Conservation (phyloP, 2,888 invertebrate genomes). For the Pocota personata region DNA sequence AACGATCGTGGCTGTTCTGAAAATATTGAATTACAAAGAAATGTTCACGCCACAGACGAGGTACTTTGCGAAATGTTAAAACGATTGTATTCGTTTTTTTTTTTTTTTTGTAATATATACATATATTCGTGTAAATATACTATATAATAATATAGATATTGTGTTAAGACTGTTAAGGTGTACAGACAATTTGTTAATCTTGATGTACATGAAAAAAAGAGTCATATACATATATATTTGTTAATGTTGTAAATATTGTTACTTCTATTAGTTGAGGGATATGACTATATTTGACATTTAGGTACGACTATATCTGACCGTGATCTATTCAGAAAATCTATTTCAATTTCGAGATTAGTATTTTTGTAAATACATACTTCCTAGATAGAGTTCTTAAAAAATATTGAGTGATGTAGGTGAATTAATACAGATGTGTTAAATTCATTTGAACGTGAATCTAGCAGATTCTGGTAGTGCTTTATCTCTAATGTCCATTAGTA, state of each 20-base stretch:
- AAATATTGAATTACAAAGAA: constrained; percentile 83
- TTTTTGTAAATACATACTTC: no score
- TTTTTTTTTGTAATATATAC: constrained; percentile 26
- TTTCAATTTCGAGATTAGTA: no score
- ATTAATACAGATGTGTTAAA: no score
- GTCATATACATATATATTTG: constrained; percentile 28
- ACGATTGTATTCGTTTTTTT: constrained; percentile 73
- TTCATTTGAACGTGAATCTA: no score
- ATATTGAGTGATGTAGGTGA: no score
- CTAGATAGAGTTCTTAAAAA: no score
- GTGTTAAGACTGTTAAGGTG: constrained; percentile 58
- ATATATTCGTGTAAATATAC: constrained; percentile 47
- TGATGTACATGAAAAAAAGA: constrained; percentile 56
- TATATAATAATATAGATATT: constrained; percentile 53
- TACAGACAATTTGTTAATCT: constrained; percentile 46
- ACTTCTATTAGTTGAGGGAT: constrained; percentile 3
- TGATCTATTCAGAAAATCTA: no score
- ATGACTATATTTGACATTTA: neutral
- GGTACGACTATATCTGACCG: no score
- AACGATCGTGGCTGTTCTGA: constrained; percentile 83
- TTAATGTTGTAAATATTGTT: constrained; percentile 60
- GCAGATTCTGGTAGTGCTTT: no score
- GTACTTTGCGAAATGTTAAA: constrained; percentile 83
- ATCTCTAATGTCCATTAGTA: no score
- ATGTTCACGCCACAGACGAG: constrained; percentile 84